phyloP scores from a whole-genome alignment of 1,140 invertebrate species.

The Protaetia brevitarsis region DNA sequence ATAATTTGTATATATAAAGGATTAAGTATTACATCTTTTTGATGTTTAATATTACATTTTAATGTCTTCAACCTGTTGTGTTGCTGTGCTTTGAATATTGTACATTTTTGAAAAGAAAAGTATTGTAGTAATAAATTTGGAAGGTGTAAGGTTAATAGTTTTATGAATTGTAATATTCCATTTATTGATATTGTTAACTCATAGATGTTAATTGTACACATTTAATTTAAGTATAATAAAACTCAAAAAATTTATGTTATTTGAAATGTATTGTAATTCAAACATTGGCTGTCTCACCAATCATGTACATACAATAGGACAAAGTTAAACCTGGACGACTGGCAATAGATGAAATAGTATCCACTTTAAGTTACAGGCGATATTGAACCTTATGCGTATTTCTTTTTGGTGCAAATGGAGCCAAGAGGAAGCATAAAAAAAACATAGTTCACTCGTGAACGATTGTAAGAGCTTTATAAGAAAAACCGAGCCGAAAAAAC shows the following conservation, averaged over 20 bases:
- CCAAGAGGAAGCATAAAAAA: too few species aligned
- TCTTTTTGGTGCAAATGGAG: too few species aligned
- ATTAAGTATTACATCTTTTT: not conserved
- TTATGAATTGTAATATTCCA: slow-evolving; percentile 9
- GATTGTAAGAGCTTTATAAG: too few species aligned
- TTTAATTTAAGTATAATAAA: not conserved
- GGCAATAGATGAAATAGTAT: too few species aligned
- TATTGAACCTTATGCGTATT: too few species aligned
- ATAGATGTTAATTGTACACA: not conserved
- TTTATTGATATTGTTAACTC: not conserved
- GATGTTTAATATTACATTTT: not conserved
- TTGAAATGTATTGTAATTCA: too few species aligned
- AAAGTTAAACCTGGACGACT: not conserved
- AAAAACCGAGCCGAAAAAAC: too few species aligned
- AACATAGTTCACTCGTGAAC: too few species aligned
- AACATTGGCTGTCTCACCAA: not conserved
- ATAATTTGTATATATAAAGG: slow-evolving; percentile 14
- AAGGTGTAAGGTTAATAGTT: not conserved
- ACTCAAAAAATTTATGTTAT: not conserved
- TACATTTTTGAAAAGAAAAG: slow-evolving; percentile 3
- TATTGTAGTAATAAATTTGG: not conserved
- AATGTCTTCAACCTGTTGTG: not conserved
- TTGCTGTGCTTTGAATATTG: not conserved
- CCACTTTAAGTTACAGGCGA: too few species aligned
- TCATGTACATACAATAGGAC: not conserved